Conservation (phyloP, 1,140 invertebrate species). For the Halictus rubicundus region DNA sequence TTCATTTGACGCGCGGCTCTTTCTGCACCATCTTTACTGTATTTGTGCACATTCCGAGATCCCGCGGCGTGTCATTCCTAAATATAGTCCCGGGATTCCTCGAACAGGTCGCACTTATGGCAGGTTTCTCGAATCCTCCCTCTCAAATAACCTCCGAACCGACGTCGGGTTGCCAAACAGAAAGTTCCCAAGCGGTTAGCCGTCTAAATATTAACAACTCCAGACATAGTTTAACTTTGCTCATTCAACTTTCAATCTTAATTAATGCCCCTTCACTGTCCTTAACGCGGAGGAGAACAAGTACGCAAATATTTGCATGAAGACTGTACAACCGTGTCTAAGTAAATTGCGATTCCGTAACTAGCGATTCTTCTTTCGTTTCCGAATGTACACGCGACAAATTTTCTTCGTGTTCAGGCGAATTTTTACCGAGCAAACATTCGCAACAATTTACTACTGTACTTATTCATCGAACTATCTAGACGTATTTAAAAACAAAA, state of each 20-base stretch:
- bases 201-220: not conserved
- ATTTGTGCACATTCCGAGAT: not conserved
- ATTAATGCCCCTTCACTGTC: not conserved
- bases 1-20: no score
- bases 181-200: not conserved
- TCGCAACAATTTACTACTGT: rapidly evolving
- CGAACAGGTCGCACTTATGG: not conserved
- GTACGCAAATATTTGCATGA: not conserved
- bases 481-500: no score
- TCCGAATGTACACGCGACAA: no score
- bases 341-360: no score
- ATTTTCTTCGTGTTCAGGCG: no score
- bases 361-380: no score
- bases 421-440: no score
- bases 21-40: not conserved
- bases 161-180: not conserved
- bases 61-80: not conserved
- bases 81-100: not conserved
- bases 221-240: not conserved
- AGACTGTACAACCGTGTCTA: not conserved
- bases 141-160: not conserved
- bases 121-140: not conserved
- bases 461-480: no score
- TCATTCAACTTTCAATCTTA: not conserved
- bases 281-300: not conserved